Percentiles rank a stretch among this genome's conserved stretches.
phyloP scores from a whole-genome alignment of 1,140 invertebrate genomes.

The Drosophila subpulchrella region DNA sequence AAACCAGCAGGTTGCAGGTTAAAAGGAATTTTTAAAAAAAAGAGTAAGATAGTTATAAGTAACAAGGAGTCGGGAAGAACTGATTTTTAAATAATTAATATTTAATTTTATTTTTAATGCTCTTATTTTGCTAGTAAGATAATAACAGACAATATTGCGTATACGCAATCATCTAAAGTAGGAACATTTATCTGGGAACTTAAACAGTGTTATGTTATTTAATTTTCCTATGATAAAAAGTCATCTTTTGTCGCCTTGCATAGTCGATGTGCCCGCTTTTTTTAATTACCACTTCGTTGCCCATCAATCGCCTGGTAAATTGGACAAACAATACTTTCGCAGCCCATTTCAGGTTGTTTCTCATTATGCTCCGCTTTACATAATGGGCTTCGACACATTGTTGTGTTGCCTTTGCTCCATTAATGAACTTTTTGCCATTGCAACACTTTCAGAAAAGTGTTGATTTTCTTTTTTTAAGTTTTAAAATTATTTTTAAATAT shows the following conservation, averaged over 20 bases:
- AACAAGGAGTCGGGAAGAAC: no score
- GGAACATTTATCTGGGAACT: no score
- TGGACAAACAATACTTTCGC: slow-evolving; percentile 42
- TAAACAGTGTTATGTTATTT: no score
- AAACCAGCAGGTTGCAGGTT: not conserved
- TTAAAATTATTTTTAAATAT: no score
- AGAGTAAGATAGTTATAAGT: no score
- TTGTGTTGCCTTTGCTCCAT: not conserved
- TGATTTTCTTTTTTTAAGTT: not conserved
- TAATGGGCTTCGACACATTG: slow-evolving; percentile 54
- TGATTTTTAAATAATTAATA: no score
- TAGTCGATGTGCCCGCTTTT: slow-evolving; percentile 9
- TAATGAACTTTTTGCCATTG: not conserved
- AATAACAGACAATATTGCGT: not conserved
- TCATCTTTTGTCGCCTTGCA: not conserved
- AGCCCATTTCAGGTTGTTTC: slow-evolving; percentile 39
- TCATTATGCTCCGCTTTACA: slow-evolving; percentile 59
- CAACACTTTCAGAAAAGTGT: not conserved
- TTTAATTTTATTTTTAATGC: no score
- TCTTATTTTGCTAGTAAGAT: no score
- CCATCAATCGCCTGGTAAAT: slow-evolving; percentile 37
- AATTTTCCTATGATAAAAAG: not conserved
- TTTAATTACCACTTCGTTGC: not conserved
- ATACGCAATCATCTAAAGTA: not conserved
- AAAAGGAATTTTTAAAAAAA: not conserved